Percentiles rank a stretch among this genome's conserved stretches.
These are phyloP conservation scores for Epizoanthus ramosus DNA, from an alignment of 92 coral and sea anemone genomes.

Conservation along the genomic window DNA sequence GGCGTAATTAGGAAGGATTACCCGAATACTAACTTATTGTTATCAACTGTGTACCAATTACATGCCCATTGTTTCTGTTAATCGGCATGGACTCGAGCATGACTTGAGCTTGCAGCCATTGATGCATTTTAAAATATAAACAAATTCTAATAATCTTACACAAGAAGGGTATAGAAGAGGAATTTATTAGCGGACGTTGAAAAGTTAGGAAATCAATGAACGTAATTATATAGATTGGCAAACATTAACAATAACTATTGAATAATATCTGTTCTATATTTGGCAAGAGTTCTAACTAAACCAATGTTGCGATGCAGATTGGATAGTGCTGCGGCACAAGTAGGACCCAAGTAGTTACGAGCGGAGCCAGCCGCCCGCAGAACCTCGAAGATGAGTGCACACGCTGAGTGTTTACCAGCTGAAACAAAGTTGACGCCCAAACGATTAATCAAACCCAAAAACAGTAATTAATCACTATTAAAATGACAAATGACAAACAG, in stretches of 20 bases:
- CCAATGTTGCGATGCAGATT: background rate
- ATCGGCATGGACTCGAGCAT: no score
- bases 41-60: no score
- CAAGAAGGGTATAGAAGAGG: no score
- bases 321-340: background rate
- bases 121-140: no score
- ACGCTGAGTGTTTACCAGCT: conserved; percentile 37
- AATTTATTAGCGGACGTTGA: no score
- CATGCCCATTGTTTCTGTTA: no score
- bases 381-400: background rate
- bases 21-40: no score
- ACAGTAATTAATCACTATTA: background rate
- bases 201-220: no score
- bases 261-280: background rate
- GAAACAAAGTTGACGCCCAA: conserved; percentile 31
- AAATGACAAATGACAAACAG: conserved; percentile 16
- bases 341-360: background rate
- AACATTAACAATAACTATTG: background rate
- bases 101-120: no score
- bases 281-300: background rate
- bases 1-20: no score
- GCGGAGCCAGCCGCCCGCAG: background rate
- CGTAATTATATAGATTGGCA: background rate
- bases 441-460: conserved; percentile 7
- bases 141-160: no score